Base-by-base conservation (phyloP, 2,113 vertebrate species). In the Syrmaticus mikado region DNA sequence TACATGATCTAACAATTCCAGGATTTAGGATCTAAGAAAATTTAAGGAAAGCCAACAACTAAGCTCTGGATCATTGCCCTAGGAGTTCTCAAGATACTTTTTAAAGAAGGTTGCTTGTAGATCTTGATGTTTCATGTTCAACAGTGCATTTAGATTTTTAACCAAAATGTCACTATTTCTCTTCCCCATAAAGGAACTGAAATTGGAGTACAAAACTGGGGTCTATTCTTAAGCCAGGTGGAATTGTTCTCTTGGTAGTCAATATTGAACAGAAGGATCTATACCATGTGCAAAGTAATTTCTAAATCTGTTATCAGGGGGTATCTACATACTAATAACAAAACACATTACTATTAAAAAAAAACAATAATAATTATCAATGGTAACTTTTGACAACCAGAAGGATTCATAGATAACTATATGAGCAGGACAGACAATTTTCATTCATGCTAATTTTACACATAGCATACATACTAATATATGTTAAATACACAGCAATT, bases 401-500 rank as follows among this genome's bases (percentile, higher is more conserved):
- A 7, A 81, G n/a, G 46, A 64, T 58, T 61, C 50, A 55, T 8
- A 85, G 7, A 19, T 36, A 77, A 25, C 4, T 61, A 16, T 20
- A 4, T 46, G 41, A 73, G 21, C 6, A 82, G 21, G 3, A 3
- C 28, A 61, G 11, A 7, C 27, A 25, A 16, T 4, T 78, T 82
- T 71, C n/a, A 1, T 67, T 52, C n/a, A 25, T 36, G 10, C 1
- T 13, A 43, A 38, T 81, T 87, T 82, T 78, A 21, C 3, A 13
- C 8, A 40, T 8, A 55, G 3, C 2, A 0, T 36, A 9, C 5
- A 12, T 32, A 50, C 50, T 11, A 65, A 46, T 2, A n/a, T 2
- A 38, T 15, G 18, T 78, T 65, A 60, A 5, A 5, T n/a, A 30
- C 28, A 28, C 3, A 62, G 25, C 7, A 20, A 28, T 32, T 53